Conservation (phyloP, 2,888 invertebrate genomes). For the Amblyteles armatorius region DNA sequence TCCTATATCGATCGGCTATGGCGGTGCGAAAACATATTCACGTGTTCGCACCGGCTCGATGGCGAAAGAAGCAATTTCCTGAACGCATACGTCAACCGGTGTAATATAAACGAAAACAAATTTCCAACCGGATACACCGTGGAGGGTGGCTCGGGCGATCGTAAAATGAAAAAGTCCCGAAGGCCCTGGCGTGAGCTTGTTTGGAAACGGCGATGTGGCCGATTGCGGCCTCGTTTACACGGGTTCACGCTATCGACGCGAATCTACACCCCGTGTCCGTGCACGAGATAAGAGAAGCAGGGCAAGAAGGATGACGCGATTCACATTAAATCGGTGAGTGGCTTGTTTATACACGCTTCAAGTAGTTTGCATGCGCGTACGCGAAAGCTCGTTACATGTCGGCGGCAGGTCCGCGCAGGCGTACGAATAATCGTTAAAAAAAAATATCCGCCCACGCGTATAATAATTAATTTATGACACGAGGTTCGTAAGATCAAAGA, state of each 20-base stretch:
- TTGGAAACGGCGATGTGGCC: not conserved
- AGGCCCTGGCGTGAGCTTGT: constrained; percentile 15
- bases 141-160: constrained; percentile 22
- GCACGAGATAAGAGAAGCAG: constrained; percentile 17
- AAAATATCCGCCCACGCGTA: constrained; percentile 1
- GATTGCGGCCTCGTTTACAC: constrained; percentile 22
- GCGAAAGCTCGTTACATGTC: not conserved
- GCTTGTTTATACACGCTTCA: constrained; percentile 47
- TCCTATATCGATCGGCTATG: not conserved
- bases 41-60: constrained; percentile 28
- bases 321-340: constrained; percentile 43
- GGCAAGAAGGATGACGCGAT: constrained; percentile 28
- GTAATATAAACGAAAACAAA: constrained; percentile 32
- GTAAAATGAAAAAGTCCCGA: constrained; percentile 39
- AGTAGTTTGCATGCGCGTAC: constrained; percentile 24
- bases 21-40: constrained; percentile 4
- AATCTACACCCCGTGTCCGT: constrained; percentile 13
- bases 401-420: not conserved
- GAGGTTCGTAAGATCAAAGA: not conserved
- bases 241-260: not conserved
- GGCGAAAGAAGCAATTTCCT: constrained; percentile 66
- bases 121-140: constrained; percentile 40
- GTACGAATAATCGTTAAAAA: not conserved
- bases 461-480: not conserved
- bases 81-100: constrained; percentile 46